These are phyloP conservation scores for Craterocephalus amniculus DNA, from an alignment of 2,797 vertebrate genomes.

Conservation along the genomic window DNA sequence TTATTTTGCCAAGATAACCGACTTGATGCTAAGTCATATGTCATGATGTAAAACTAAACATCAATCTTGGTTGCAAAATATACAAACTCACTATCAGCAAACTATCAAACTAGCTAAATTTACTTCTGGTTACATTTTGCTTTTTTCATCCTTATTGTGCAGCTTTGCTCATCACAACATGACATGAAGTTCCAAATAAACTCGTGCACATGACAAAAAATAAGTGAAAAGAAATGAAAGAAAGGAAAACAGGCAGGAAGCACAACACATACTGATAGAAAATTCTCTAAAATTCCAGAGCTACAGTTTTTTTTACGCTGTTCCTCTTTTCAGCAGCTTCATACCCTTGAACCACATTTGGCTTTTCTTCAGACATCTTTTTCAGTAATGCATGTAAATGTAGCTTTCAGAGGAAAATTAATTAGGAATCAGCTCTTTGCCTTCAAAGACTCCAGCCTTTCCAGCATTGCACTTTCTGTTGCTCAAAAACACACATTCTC, in stretches of 20 bases:
- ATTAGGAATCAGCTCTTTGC: constrained; percentile 72
- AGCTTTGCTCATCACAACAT: background rate
- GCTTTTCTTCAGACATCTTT: constrained; percentile 44
- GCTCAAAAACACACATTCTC: constrained; percentile 44
- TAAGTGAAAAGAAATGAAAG: background rate
- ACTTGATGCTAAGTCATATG: background rate
- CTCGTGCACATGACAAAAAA: background rate
- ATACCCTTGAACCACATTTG: constrained; percentile 39
- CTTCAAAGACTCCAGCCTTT: constrained; percentile 66
- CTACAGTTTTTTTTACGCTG: constrained; percentile 16
- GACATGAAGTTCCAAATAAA: constrained; percentile 25
- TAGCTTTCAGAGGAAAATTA: constrained; percentile 68
- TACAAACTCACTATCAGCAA: no score
- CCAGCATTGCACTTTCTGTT: constrained; percentile 53
- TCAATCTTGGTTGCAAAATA: no score
- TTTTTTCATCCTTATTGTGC: background rate
- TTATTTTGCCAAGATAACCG: no score
- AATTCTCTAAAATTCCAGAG: constrained; percentile 11
- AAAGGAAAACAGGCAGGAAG: constrained; percentile 2
- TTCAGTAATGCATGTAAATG: constrained; percentile 59
- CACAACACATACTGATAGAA: constrained; percentile 8
- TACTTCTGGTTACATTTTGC: background rate
- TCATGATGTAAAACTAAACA: background rate
- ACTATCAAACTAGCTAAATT: no score
- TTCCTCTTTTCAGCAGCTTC: constrained; percentile 32